Conservation (phyloP, 2,113 vertebrate species). For the Rhinolophus ferrumequinum region DNA sequence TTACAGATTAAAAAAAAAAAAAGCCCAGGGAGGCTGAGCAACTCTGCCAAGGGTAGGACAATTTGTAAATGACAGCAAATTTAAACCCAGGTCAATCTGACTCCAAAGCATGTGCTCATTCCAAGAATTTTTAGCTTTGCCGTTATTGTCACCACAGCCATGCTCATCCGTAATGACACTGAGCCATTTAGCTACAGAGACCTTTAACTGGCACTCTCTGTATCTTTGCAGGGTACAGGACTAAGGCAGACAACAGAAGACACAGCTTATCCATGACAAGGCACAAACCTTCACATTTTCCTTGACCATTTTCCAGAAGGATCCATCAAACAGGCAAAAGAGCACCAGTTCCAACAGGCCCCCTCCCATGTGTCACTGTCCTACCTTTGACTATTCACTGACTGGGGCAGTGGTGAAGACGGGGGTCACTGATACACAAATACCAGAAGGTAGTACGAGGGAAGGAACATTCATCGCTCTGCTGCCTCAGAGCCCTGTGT, state of each 20-base stretch:
- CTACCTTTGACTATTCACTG: neutral
- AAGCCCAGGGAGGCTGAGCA: neutral
- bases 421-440: neutral
- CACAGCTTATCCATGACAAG: neutral
- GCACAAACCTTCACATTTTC: neutral
- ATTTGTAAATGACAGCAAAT: neutral
- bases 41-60: neutral
- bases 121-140: neutral
- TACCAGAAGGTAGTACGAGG: neutral
- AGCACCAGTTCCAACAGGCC: neutral
- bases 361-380: neutral
- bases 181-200: neutral
- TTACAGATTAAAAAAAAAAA: neutral
- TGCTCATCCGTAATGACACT: rapidly evolving
- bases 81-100: neutral
- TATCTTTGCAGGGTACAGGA: neutral
- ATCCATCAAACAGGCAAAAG: neutral
- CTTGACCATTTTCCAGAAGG: neutral
- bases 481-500: neutral
- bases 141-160: neutral
- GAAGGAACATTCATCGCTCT: neutral
- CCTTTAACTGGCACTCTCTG: neutral
- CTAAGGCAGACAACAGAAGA: neutral
- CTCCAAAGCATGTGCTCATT: neutral
- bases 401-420: neutral